phyloP scores from a whole-genome alignment of 2,888 invertebrate species.

The Hylaea fasciaria region DNA sequence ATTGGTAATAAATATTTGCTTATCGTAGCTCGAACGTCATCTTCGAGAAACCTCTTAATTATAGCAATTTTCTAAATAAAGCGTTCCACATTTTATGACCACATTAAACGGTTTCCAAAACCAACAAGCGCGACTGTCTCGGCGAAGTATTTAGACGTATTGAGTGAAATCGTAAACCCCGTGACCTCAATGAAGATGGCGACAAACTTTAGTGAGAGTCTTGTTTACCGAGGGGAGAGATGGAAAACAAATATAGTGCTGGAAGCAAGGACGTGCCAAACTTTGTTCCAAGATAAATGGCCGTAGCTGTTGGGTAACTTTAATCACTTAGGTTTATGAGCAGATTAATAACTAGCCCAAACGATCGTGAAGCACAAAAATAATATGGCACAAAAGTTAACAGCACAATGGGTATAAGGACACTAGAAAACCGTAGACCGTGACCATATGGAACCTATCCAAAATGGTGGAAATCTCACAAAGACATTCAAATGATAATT shows the following conservation, averaged over 20 bases:
- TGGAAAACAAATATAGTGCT: conserved; percentile 40
- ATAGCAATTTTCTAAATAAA: conserved; percentile 51
- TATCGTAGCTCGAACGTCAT: conserved; percentile 60
- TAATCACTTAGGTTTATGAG: conserved; percentile 17
- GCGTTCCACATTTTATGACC: conserved; percentile 51
- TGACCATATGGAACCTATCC: no score
- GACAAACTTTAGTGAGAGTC: conserved; percentile 47
- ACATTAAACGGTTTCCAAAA: conserved; percentile 65
- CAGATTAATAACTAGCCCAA: conserved; percentile 2
- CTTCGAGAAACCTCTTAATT: conserved; percentile 49
- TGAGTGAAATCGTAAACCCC: conserved; percentile 76
- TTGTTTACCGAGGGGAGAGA: conserved; percentile 50
- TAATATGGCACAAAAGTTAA: no score
- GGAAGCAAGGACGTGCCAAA: conserved; percentile 21
- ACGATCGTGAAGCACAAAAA: not conserved
- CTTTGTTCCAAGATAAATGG: conserved; percentile 24
- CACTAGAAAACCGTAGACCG: not conserved
- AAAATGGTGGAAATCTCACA: no score
- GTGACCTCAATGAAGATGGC: conserved; percentile 67
- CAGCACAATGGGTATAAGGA: not conserved
- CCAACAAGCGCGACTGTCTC: conserved; percentile 60
- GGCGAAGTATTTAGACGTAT: conserved; percentile 61
- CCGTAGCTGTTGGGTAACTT: conserved; percentile 6
- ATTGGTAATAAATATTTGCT: conserved; percentile 62
- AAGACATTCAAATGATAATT: no score